phyloP scores from a whole-genome alignment of 1,140 invertebrate species.

The Heliconius himera region DNA sequence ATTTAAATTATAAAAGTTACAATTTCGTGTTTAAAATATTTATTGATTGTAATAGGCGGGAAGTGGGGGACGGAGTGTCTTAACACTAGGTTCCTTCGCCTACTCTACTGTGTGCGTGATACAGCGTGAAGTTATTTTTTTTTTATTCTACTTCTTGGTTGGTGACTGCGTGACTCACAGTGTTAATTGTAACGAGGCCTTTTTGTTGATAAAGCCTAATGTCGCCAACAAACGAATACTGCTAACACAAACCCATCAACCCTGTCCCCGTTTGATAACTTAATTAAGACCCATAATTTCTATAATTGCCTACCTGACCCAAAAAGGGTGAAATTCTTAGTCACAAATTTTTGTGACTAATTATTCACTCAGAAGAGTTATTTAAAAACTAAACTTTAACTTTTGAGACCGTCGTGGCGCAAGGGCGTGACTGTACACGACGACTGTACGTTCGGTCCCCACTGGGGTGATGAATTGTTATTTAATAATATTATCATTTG shows the following conservation, averaged over 20 bases:
- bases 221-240: slow-evolving; percentile 29
- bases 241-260: slow-evolving; percentile 49
- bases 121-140: too few relatives aligned
- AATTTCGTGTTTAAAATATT: slow-evolving; percentile 9
- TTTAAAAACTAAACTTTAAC: not conserved
- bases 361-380: not conserved
- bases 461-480: too few relatives aligned
- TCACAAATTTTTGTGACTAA: not conserved
- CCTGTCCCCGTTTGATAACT: slow-evolving; percentile 54
- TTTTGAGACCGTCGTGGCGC: too few relatives aligned
- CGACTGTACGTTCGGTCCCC: too few relatives aligned
- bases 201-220: slow-evolving; percentile 48
- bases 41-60: not conserved
- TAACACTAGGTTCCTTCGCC: too few relatives aligned
- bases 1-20: not conserved
- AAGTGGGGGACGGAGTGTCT: too few relatives aligned
- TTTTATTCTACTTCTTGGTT: not conserved
- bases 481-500: too few relatives aligned
- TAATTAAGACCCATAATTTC: slow-evolving; percentile 21
- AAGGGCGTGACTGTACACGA: too few relatives aligned
- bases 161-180: slow-evolving; percentile 48
- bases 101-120: too few relatives aligned
- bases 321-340: not conserved
- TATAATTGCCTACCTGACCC: slow-evolving; percentile 38
- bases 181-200: slow-evolving; percentile 44